Evolutionary conservation across 1,140 invertebrate species (phyloP), one percentile per base, ranked within the genome.

Genomic region (Lasioglossum baleicum): DNA sequence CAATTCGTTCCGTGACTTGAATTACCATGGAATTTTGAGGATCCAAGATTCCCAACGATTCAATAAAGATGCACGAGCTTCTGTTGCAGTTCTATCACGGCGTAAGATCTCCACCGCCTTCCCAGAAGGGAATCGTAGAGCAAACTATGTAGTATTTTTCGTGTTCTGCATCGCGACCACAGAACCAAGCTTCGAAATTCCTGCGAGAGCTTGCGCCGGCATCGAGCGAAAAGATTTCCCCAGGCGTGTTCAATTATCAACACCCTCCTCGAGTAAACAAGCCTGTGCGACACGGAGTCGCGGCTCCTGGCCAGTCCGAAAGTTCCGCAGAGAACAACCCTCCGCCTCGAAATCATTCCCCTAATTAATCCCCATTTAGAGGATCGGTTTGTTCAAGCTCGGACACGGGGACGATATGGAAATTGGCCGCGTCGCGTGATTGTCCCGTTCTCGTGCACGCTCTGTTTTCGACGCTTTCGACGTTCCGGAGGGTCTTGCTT

Each of bases 291-390:
- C 31, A 56, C 35, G 35, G 13, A 66, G 35, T 63, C 64, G 58
- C 68, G 77, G 63, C n/a, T 48, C 44, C 44, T 48, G 61, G 69
- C 35, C 17, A 42, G 68, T 60, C 40, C 26, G 68, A 67, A 71
- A 63, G 35, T 53, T 69, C 56, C 75, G 35, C 15, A 75, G 58
- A 22, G 58, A 17, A 63, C 79, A 17, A 63, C 79, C 75, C 82
- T 67, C 82, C 48, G 75, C 64, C 67, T 79, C 67, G 17, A 64
- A 86, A 87, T 81, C 80, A 82, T 70, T 71, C 85, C 83, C 75
- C 66, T 90, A 89, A 90, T 91, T 90, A 90, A 91, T 90, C 88
- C 81, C 85, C 85, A 87, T 91, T 91, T 90, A 87, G 83, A 74
- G 85, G 85, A 90, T 89, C 84, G 83, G 89, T 87, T 85, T 88